phyloP scores from a whole-genome alignment of 2,888 invertebrate genomes.

The Rotaria macrura region DNA sequence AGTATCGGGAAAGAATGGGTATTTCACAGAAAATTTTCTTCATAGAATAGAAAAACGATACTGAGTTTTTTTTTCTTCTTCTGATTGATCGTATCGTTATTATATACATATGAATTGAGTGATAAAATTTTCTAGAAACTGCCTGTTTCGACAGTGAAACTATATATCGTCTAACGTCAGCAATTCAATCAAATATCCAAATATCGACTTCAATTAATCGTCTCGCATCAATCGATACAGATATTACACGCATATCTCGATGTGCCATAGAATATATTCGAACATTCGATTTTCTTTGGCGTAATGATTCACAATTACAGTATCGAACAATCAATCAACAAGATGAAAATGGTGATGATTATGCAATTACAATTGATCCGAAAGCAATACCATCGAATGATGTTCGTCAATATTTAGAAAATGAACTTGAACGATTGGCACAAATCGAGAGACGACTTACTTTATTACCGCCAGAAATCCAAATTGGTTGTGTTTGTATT shows the following conservation, averaged over 20 bases:
- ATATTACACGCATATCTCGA: not conserved
- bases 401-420: not conserved
- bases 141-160: not conserved
- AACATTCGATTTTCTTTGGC: constrained; percentile 22
- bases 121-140: constrained; percentile 32
- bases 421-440: constrained; percentile 40
- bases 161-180: not conserved
- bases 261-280: not conserved
- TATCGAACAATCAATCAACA: not conserved
- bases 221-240: not conserved
- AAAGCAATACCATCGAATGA: not conserved
- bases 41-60: no score
- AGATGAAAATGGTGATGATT: not conserved
- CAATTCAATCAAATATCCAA: not conserved
- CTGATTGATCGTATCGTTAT: no score
- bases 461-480: constrained; percentile 39
- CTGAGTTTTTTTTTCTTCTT: no score
- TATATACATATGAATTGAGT: no score
- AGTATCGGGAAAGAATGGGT: no score
- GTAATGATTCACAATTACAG: constrained; percentile 9
- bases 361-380: not conserved
- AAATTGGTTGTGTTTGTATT: constrained; percentile 45
- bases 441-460: constrained; percentile 46
- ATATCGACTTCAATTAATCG: not conserved
- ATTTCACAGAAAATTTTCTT: no score